Base-by-base conservation (phyloP, 2,888 invertebrate species). In the Liodrosophila aerea region DNA sequence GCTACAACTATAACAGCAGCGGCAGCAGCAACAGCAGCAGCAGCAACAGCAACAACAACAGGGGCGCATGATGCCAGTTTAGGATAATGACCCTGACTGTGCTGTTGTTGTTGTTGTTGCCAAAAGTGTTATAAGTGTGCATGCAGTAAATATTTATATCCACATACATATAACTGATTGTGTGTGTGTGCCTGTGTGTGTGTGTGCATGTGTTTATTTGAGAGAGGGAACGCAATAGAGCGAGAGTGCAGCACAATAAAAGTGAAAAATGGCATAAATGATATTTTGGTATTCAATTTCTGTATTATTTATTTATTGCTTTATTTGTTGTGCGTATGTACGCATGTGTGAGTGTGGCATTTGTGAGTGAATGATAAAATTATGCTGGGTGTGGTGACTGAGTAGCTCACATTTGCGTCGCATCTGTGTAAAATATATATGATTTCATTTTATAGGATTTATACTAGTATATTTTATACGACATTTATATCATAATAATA, bases 71-170 rank as follows among this genome's bases (percentile, higher is more conserved):
- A 53, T 57, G 73, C 73, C 74, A 52, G 61, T 64, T 76, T 71
- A 65, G 76, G 77, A 76, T 81, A 76, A 81, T 81, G 76, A 81
- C 76, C 81, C 77, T 81, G 81, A 60, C 52, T 56, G 51, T 40
- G 34, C 41, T 44, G 62, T 33, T 46, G 59, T 37, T 50, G 45
- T 44, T 22, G 45, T 33, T 40, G 56, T 41, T 63, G 73, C 62
- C 63, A 73, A 73, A 60, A 68, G 58, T 61, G 57, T 46, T 57
- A 53, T 46, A 37, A 50, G 50, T 58, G 60, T 50, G 64, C 30
- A 45, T 59, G 40, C 41, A 51, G 46, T 46, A 43, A 15, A 39
- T 39, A 37, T 47, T 18, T 58, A 29, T 47, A 30, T 59, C 7
- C 39, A 41, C 34, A 29, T 56, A 9, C 50, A 30, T 51, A 49